These are phyloP conservation scores for Catocala sponsa DNA, from an alignment of 2,888 invertebrate genomes.

Conservation along the genomic window DNA sequence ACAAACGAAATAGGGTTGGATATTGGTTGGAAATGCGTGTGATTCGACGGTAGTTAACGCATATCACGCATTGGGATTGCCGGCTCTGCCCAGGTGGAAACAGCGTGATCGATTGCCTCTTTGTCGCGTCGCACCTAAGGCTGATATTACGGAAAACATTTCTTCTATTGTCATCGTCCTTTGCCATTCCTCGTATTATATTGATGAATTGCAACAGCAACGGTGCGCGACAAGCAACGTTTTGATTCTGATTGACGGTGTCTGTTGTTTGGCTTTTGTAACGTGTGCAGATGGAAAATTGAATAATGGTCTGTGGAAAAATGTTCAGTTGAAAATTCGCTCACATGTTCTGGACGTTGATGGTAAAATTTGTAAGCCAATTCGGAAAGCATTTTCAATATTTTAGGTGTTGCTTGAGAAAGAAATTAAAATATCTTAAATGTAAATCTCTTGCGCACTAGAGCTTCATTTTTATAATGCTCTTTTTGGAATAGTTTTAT, in stretches of 20 bases:
- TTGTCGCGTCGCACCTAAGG: conserved; percentile 68
- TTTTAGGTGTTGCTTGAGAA: no score
- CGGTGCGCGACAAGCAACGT: conserved; percentile 29
- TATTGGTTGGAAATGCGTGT: conserved; percentile 43
- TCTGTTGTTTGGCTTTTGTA: conserved; percentile 7
- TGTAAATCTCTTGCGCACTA: no score
- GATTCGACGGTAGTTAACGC: conserved; percentile 74
- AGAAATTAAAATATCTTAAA: no score
- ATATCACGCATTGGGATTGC: conserved; percentile 78
- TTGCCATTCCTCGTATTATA: conserved; percentile 67
- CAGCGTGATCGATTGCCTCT: conserved; percentile 80
- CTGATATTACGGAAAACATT: conserved; percentile 72
- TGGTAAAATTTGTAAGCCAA: neutral
- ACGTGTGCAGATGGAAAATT: conserved; percentile 1
- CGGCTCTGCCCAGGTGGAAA: conserved; percentile 76
- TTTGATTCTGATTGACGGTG: conserved; percentile 4
- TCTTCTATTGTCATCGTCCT: conserved; percentile 70
- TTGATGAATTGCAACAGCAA: conserved; percentile 69
- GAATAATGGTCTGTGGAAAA: neutral
- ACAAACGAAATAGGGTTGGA: conserved; percentile 50
- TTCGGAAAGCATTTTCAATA: neutral
- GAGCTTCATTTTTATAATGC: no score
- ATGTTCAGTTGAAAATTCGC: neutral
- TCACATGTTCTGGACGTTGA: neutral
- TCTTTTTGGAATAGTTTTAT: no score